Evolutionary conservation across 1,140 invertebrate genomes (phyloP).

Genomic region (Contarinia nasturtii): DNA sequence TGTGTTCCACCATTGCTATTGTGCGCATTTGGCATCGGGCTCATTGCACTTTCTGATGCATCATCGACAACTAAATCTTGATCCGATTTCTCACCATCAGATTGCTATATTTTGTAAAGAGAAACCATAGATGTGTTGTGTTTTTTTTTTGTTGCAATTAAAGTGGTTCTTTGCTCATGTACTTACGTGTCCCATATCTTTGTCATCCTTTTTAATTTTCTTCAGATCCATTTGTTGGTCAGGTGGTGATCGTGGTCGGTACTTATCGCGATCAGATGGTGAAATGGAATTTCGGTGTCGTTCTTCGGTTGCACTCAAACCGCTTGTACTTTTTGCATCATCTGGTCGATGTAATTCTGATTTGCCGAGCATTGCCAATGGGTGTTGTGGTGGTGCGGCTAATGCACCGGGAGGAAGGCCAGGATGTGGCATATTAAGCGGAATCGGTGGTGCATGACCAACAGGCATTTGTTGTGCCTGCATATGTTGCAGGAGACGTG

Average conservation of each 20-base stretch:
- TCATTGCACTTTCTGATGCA: slow-evolving; percentile 43
- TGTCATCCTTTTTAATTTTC: slow-evolving; percentile 60
- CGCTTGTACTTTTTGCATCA: slow-evolving; percentile 30
- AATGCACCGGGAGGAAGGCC: slow-evolving; percentile 37
- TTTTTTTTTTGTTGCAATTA: neutral
- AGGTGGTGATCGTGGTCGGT: slow-evolving; percentile 44
- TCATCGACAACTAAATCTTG: slow-evolving; percentile 85
- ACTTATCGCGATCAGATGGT: slow-evolving; percentile 69
- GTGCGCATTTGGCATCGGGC: slow-evolving; percentile 29
- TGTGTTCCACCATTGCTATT: slow-evolving; percentile 40
- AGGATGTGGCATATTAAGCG: slow-evolving; percentile 44
- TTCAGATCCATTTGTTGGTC: slow-evolving; percentile 40
- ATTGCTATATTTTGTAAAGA: slow-evolving; percentile 8
- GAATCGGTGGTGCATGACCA: slow-evolving; percentile 46
- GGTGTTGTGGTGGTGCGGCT: slow-evolving; percentile 39
- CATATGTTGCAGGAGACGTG: slow-evolving; percentile 69
- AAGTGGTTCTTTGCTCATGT: slow-evolving; percentile 3
- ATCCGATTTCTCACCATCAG: slow-evolving; percentile 34
- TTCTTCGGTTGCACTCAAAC: slow-evolving; percentile 1
- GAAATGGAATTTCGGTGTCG: slow-evolving; percentile 59
- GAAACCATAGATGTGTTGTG: neutral
- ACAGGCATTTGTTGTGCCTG: slow-evolving; percentile 69
- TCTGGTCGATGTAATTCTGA: slow-evolving; percentile 50
- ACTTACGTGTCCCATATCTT: slow-evolving; percentile 60
- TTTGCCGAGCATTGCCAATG: slow-evolving; percentile 33